phyloP scores from a whole-genome alignment of 2,888 invertebrate genomes.

The Ennomos quercinarius region DNA sequence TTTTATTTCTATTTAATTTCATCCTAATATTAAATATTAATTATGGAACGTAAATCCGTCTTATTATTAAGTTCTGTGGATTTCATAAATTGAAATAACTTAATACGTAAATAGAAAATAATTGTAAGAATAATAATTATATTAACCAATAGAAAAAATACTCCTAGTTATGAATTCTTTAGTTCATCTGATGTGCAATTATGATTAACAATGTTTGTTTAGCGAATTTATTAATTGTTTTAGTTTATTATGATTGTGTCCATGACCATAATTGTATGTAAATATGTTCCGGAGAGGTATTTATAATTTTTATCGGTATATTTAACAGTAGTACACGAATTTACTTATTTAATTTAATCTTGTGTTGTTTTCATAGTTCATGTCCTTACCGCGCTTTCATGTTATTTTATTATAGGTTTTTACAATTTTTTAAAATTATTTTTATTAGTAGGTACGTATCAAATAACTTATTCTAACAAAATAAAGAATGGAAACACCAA shows the following conservation, averaged over 20 bases:
- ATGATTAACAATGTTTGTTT: slow-evolving; percentile 64
- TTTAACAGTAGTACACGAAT: slow-evolving; percentile 61
- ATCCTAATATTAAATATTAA: slow-evolving; percentile 46
- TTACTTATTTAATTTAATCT: slow-evolving; percentile 41
- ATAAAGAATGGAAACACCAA: slow-evolving; percentile 35
- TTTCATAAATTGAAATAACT: slow-evolving; percentile 72
- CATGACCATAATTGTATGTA: slow-evolving; percentile 65
- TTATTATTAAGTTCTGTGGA: slow-evolving; percentile 70
- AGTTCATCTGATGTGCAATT: slow-evolving; percentile 72
- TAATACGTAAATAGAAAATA: slow-evolving; percentile 82
- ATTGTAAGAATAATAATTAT: slow-evolving; percentile 66
- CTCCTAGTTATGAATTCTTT: slow-evolving; percentile 74
- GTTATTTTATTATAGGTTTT: slow-evolving; percentile 57
- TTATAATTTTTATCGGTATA: slow-evolving; percentile 42
- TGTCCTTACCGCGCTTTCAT: slow-evolving; percentile 60
- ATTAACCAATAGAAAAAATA: slow-evolving; percentile 75
- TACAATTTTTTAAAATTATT: slow-evolving; percentile 61
- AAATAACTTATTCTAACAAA: slow-evolving; percentile 56
- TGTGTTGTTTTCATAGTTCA: slow-evolving; percentile 52
- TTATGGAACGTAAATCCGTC: slow-evolving; percentile 75
- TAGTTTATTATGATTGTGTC: slow-evolving; percentile 64
- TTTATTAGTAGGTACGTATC: slow-evolving; percentile 54
- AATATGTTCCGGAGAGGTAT: slow-evolving; percentile 77
- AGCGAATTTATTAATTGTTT: slow-evolving; percentile 81
- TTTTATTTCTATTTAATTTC: slow-evolving; percentile 42